phyloP scores from a whole-genome alignment of 1,140 invertebrate species.

The Lepidostoma basale region DNA sequence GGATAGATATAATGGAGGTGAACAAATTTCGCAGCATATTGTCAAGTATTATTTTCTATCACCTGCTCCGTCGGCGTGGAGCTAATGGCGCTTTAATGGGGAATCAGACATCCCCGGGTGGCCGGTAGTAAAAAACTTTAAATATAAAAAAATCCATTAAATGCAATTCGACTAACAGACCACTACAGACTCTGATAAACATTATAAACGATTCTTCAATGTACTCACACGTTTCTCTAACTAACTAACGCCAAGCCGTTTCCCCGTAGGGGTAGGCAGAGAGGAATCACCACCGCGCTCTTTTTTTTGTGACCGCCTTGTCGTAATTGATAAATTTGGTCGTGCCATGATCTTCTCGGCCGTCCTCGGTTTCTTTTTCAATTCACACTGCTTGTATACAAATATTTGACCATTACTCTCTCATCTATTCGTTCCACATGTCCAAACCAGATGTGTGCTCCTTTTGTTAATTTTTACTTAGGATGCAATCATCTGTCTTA shows the following conservation, averaged over 20 bases:
- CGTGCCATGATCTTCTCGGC: too few relatives aligned
- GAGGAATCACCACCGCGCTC: neutral
- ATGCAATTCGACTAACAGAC: neutral
- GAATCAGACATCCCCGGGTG: slow-evolving; percentile 9
- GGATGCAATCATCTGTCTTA: too few relatives aligned
- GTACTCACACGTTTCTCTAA: neutral
- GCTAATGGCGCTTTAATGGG: slow-evolving; percentile 27
- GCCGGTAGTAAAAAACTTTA: slow-evolving; percentile 11
- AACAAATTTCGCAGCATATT: slow-evolving; percentile 11
- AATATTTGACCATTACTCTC: too few relatives aligned
- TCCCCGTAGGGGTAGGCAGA: too few relatives aligned
- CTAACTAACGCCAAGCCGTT: too few relatives aligned
- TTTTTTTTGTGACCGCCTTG: neutral
- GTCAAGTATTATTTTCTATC: slow-evolving; percentile 27
- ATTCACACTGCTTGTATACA: too few relatives aligned
- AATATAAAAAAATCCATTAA: neutral
- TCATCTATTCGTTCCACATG: too few relatives aligned
- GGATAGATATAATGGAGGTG: neutral
- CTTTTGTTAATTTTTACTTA: too few relatives aligned
- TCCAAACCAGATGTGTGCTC: too few relatives aligned
- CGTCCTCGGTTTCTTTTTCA: too few relatives aligned
- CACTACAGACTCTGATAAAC: neutral
- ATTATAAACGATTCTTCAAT: neutral
- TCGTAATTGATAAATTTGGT: too few relatives aligned
- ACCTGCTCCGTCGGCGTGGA: slow-evolving; percentile 4